phyloP scores from a whole-genome alignment of 2,797 vertebrate genomes.

The Sebastes diploproa region DNA sequence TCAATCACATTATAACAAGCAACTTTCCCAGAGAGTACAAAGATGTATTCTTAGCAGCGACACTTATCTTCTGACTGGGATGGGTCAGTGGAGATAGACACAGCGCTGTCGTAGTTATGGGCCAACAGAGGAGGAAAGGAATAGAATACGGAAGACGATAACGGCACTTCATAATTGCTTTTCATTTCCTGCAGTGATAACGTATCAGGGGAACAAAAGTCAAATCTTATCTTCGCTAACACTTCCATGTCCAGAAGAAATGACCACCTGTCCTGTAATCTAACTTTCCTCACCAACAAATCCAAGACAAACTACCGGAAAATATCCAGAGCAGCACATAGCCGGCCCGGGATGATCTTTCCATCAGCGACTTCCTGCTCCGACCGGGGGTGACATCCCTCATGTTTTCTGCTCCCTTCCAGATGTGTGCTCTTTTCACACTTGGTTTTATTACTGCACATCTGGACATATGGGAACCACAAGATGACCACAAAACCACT shows the following conservation, averaged over 20 bases:
- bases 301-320: conserved; percentile 24
- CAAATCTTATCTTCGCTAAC: not conserved
- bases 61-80: conserved; percentile 48
- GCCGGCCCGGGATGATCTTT: conserved; percentile 23
- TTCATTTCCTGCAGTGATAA: conserved; percentile 18
- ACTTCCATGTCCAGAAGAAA: not conserved
- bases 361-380: conserved; percentile 29
- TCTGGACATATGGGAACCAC: conserved; percentile 51
- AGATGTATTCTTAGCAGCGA: conserved; percentile 44
- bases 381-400: conserved; percentile 41
- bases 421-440: conserved; percentile 60
- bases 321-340: conserved; percentile 6
- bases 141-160: not conserved
- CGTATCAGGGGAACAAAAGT: conserved; percentile 8
- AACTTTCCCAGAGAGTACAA: conserved; percentile 47
- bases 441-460: conserved; percentile 54
- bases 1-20: conserved; percentile 48
- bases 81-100: not conserved
- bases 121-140: not conserved
- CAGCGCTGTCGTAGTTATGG: not conserved
- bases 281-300: not conserved
- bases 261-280: not conserved
- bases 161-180: not conserved
- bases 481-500: conserved; percentile 41
- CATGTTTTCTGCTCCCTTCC: conserved; percentile 49